Evolutionary conservation across 2,888 invertebrate genomes (phyloP).

Genomic region (Protonemura montana): DNA sequence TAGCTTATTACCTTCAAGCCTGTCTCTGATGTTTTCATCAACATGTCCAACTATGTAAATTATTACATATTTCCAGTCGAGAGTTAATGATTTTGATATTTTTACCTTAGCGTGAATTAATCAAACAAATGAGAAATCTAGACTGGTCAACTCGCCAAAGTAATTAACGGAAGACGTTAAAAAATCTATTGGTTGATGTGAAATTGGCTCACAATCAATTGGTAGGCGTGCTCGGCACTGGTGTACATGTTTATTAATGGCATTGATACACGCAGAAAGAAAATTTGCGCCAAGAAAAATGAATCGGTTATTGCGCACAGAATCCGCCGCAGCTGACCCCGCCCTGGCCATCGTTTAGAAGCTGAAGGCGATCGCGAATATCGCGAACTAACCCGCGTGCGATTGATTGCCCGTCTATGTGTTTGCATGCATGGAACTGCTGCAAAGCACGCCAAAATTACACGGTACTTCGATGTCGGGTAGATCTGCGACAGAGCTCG

Average conservation of each 20-base stretch:
- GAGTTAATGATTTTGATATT: slow-evolving; percentile 1
- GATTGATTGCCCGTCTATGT: no score
- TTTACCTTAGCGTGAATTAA: slow-evolving; percentile 28
- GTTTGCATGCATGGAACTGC: no score
- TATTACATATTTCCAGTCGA: neutral
- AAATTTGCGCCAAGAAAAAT: neutral
- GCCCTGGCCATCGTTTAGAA: neutral
- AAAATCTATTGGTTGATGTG: slow-evolving; percentile 34
- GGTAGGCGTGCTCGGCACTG: slow-evolving; percentile 19
- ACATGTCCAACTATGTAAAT: neutral
- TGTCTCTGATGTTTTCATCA: slow-evolving; percentile 25
- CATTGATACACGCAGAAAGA: neutral
- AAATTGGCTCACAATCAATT: slow-evolving; percentile 33
- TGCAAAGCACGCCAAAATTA: no score
- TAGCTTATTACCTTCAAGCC: neutral
- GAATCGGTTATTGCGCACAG: neutral
- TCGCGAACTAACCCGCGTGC: no score
- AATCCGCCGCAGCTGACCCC: neutral
- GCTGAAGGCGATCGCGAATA: no score
- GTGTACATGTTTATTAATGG: slow-evolving; percentile 14
- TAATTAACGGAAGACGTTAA: slow-evolving; percentile 34
- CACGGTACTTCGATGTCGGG: no score
- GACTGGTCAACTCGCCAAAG: slow-evolving; percentile 27
- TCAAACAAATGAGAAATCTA: slow-evolving; percentile 33
- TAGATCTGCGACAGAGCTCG: neutral